Base-by-base conservation (phyloP, 1,140 invertebrate genomes). In the Helicoverpa zea region DNA sequence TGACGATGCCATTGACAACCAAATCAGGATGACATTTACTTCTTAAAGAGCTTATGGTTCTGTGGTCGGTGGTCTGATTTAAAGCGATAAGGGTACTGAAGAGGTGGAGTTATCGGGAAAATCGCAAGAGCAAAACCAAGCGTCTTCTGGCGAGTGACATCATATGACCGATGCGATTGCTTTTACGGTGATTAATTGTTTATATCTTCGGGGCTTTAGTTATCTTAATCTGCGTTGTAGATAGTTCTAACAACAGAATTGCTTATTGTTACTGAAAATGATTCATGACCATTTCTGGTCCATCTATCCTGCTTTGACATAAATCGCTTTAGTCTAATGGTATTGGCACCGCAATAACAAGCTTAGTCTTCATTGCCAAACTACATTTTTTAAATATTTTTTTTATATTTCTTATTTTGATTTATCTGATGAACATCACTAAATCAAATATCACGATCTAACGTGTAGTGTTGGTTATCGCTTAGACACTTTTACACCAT, bases 91-190 rank as follows among this genome's bases (percentile, higher is more conserved):
- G 30, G 12, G n/a, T 18, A 43, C 13, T 73, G 54, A 73, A 73
- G 70, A 73, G 52, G 70, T 73, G 51, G 43, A 59, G 35, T 79
- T 79, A 79, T 79, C 78, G 43, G 18, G 52, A 54, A 49, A 49
- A 68, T 75, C 72, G 72, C 54, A 49, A 49, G 35, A 29, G 59
- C 18, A n/a, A 4, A 74, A 61, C 51, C 63, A 52, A 78, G 61
- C 64, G 29, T 11, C 52, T 58, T 49, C 52, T 49, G 35, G 29
- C 18, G 18, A 43, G 14, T 30, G 66, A 80, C 78, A 43, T 51
- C 52, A 58, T 61, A 63, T 80, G 78, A 80, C 66, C 68, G 78
- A 80, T 80, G 78, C 29, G 66, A 58, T 80, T 70, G 54, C 23
- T 73, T 59, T 73, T 56, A 18, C 7, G 16, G 43, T 52, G 75